Percentiles rank a stretch among this genome's conserved stretches.
Conservation (phyloP, 1,140 invertebrate genomes). For the Maconellicoccus hirsutus region DNA sequence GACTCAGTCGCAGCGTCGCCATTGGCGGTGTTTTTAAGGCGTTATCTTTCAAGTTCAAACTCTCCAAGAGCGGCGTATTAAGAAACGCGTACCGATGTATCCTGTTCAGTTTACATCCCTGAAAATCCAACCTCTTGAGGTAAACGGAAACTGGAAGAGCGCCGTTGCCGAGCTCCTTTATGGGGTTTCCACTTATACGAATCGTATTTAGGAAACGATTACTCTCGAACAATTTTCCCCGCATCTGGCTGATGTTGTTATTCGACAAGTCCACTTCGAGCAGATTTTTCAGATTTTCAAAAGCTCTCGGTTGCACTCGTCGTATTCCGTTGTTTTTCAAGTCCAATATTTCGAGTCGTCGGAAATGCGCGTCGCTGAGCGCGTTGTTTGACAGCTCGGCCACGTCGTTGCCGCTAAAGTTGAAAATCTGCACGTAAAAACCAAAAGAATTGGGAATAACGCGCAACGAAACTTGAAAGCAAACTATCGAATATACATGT, state of each 20-base stretch:
- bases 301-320: background rate
- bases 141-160: background rate
- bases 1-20: background rate
- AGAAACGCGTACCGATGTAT: background rate
- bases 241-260: background rate
- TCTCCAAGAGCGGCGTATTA: background rate
- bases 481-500: background rate
- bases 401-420: background rate
- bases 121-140: background rate
- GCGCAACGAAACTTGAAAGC: background rate
- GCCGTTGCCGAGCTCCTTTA: background rate
- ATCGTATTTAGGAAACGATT: constrained; percentile 1
- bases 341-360: background rate
- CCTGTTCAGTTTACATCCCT: background rate
- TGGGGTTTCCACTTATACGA: background rate
- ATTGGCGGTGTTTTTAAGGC: background rate
- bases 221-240: background rate
- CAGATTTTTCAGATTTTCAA: background rate
- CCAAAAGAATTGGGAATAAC: background rate
- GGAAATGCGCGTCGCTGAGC: background rate
- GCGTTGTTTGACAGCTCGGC: background rate
- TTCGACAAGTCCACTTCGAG: background rate
- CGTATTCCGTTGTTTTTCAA: background rate
- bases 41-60: background rate
- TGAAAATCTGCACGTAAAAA: background rate